Evolutionary conservation across 2,888 invertebrate genomes (phyloP).

Genomic region (Therioaphis trifolii): DNA sequence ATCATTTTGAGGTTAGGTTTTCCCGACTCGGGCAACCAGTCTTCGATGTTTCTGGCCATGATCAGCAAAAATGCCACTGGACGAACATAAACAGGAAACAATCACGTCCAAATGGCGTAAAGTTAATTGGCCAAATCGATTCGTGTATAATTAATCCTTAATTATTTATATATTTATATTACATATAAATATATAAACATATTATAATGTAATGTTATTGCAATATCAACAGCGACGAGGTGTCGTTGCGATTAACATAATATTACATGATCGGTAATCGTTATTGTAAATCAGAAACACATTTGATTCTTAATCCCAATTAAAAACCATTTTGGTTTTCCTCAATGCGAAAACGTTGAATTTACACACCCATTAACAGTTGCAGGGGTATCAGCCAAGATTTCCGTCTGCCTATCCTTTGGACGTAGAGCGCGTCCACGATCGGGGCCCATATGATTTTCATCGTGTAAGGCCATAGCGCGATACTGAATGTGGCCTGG

Average conservation of each 20-base stretch:
- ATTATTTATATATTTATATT: no score
- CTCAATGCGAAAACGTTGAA: not conserved
- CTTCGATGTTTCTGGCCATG: slow-evolving; percentile 80
- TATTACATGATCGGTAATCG: no score
- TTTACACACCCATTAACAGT: slow-evolving; percentile 83
- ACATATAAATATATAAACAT: no score
- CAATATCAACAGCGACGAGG: no score
- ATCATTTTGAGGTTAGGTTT: slow-evolving; percentile 70
- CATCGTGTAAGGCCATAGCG: slow-evolving; percentile 89
- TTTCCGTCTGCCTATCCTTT: slow-evolving; percentile 90
- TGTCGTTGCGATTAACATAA: no score
- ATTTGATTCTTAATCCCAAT: no score
- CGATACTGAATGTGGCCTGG: slow-evolving; percentile 91
- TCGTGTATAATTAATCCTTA: no score
- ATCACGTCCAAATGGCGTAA: no score
- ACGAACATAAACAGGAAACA: not conserved
- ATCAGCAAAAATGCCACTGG: slow-evolving; percentile 76
- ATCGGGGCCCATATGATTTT: slow-evolving; percentile 98
- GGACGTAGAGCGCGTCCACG: slow-evolving; percentile 90
- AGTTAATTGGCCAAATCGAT: no score
- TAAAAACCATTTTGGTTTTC: not conserved
- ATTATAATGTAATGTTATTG: no score
- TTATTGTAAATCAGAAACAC: no score
- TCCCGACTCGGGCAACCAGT: slow-evolving; percentile 75
- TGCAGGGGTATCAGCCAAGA: slow-evolving; percentile 96